Evolutionary conservation across 2,888 invertebrate genomes (phyloP), one percentile per base, ranked within the genome.

Genomic region (Polydrusus cervinus): DNA sequence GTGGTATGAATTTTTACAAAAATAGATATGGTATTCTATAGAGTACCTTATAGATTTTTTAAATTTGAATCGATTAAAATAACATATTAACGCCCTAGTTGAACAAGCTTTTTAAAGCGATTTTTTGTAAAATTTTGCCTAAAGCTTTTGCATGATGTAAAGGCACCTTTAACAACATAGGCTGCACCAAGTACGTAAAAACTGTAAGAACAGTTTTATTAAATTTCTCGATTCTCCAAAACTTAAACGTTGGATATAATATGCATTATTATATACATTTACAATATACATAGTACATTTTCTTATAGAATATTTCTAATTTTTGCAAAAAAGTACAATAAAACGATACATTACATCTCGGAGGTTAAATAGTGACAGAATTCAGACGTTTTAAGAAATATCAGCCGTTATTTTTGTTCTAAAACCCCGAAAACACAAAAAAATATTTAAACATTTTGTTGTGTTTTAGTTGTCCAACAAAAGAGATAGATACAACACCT

Each of bases 111-210:
- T 30, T 57, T 14, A 13, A 38, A 34, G 38, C n/a, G 11, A 20
- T 51, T 18, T 25, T 16, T 60, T 60, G 57, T 60, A 60, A 38
- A 60, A 16, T 60, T 60, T 60, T 38, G 57, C 57, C 57, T 60
- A 38, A 38, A 60, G 57, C 57, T 60, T 60, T 16, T 60, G 57
- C 57, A 60, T 60, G 57, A 18, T 11, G 10, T 25, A 38, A 60
- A 60, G 14, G 57, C 57, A 60, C 57, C 57, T 34, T 60, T 60
- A 60, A 53, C 13, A 25, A 60, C 57, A 16, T 38, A 11, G 1
- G 9, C 2, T 60, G 57, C 57, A 60, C 53, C 38, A 60, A 11
- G 16, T 18, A 38, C 2, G n/a, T 60, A 3, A 34, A 55, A 55
- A 34, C 1, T 3, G 1, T 14, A 3, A 7, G 13, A 13, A 6